Percentiles rank a stretch among this genome's conserved stretches.
These are phyloP conservation scores for Podarcis cretensis DNA, from an alignment of 2,113 vertebrate genomes.

Conservation along the genomic window DNA sequence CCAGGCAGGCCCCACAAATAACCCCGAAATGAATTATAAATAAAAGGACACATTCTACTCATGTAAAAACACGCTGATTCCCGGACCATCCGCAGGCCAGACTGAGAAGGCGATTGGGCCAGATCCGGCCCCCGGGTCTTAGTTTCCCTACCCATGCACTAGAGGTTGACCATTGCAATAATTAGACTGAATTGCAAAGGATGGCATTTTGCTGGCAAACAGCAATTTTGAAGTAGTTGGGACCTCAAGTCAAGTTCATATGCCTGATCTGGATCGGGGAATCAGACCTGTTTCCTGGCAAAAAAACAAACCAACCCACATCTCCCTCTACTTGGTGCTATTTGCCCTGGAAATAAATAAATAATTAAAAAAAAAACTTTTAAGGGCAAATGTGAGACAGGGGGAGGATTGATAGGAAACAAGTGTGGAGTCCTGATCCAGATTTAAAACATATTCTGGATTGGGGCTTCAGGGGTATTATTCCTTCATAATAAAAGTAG, in stretches of 20 bases:
- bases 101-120: too few species aligned
- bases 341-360: background rate
- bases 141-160: too few species aligned
- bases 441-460: background rate
- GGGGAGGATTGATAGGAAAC: background rate
- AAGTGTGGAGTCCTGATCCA: background rate
- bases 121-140: too few species aligned
- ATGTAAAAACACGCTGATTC: too few species aligned
- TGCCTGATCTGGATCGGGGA: background rate
- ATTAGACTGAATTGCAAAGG: background rate
- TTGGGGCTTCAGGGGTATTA: background rate
- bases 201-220: background rate
- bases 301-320: background rate
- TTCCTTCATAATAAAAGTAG: background rate
- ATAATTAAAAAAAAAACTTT: background rate
- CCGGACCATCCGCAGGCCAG: too few species aligned
- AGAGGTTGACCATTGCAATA: background rate
- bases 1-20: too few species aligned
- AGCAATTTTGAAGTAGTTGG: background rate
- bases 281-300: background rate
- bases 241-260: background rate
- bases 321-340: background rate
- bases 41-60: too few species aligned
- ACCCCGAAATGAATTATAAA: too few species aligned
- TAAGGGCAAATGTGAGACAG: background rate